A percentile compares a stretch with the other conserved stretches of the same genome.
Evolutionary conservation across 2,113 vertebrate species (phyloP).

Genomic region (Laticauda laticaudata): DNA sequence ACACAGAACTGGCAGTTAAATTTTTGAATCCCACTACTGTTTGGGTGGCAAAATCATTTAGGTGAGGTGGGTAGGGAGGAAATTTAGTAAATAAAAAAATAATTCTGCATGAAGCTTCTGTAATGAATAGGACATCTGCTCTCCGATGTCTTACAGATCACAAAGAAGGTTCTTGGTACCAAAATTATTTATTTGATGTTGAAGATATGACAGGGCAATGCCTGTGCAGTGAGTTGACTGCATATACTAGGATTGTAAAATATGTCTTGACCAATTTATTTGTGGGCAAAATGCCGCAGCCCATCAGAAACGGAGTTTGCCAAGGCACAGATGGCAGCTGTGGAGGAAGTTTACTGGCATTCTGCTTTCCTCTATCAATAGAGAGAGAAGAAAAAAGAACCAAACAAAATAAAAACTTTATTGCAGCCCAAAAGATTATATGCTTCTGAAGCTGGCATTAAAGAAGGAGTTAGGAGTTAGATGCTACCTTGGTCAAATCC

Average conservation of each 20-base stretch:
- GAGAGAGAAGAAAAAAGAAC: not conserved
- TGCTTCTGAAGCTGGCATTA: not conserved
- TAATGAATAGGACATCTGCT: not conserved
- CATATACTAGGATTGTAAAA: not conserved
- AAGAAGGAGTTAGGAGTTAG: not conserved
- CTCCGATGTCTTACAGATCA: not conserved
- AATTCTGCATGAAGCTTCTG: not conserved
- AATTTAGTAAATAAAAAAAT: not conserved
- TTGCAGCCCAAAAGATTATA: not conserved
- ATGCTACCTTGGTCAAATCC: not conserved
- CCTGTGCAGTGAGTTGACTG: not conserved
- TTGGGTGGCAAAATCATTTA: not conserved
- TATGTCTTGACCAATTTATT: not conserved
- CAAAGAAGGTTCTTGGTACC: not conserved
- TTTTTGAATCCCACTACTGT: no score
- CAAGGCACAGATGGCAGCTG: not conserved
- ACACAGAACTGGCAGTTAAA: no score
- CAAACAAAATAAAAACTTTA: not conserved
- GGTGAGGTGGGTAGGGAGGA: not conserved
- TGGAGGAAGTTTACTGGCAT: not conserved
- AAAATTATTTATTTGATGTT: not conserved
- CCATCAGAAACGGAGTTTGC: not conserved
- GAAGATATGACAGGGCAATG: not conserved
- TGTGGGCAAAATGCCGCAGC: not conserved
- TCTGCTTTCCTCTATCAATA: not conserved